These are phyloP conservation scores for Antechinus flavipes DNA, from an alignment of 2,113 vertebrate genomes.

Conservation along the genomic window DNA sequence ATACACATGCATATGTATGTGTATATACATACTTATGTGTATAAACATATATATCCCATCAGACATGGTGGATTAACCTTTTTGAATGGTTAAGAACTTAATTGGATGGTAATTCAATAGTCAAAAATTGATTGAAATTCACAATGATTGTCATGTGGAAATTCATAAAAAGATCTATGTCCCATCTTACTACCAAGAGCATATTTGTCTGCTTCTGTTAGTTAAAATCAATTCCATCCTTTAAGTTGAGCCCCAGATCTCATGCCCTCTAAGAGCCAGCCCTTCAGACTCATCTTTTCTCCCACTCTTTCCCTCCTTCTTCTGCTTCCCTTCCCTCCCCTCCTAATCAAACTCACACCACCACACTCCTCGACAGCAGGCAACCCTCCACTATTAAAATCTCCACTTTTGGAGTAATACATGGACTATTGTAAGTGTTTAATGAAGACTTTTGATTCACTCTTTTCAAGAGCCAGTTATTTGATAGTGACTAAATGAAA, in stretches of 20 bases:
- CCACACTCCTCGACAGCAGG: neutral
- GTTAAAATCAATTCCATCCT: neutral
- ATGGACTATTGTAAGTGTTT: neutral
- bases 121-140: neutral
- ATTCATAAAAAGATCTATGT: neutral
- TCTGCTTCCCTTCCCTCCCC: neutral
- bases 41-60: neutral
- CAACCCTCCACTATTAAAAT: neutral
- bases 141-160: neutral
- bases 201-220: neutral
- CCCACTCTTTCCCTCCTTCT: neutral
- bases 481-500: neutral
- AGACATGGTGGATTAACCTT: neutral
- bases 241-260: neutral
- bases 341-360: neutral
- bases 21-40: fast-evolving
- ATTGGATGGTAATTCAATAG: neutral
- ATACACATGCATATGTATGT: too few relatives aligned
- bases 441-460: neutral
- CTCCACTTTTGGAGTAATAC: neutral
- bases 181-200: neutral
- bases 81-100: neutral
- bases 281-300: neutral
- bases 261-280: neutral
- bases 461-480: neutral